Percentiles rank a stretch among this genome's conserved stretches.
Evolutionary conservation across 2,113 vertebrate genomes (phyloP).

Genomic region (Hoplias malabaricus): DNA sequence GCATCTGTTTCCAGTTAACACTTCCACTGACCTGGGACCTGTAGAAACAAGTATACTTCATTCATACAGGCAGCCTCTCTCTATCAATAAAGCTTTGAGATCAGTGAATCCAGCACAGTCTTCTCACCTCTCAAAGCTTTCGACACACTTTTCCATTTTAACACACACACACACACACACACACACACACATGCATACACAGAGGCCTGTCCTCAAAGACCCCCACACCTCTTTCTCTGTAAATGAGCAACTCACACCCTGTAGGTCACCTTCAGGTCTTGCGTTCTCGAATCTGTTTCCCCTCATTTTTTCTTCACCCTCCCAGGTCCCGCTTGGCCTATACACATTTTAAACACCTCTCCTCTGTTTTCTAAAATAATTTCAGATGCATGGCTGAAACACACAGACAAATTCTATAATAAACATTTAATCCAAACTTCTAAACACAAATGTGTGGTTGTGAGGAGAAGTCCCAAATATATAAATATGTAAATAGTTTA

Average conservation of each 20-base stretch:
- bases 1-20: constrained; percentile 67
- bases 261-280: not conserved
- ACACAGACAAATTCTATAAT: no score
- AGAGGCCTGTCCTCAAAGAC: constrained; percentile 14
- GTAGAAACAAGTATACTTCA: not conserved
- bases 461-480: no score
- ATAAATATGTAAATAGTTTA: no score
- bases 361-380: no score
- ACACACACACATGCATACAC: no score
- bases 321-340: not conserved
- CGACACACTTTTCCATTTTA: not conserved
- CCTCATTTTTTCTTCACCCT: not conserved
- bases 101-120: not conserved
- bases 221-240: not conserved
- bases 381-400: not conserved
- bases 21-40: constrained; percentile 3
- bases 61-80: constrained; percentile 7
- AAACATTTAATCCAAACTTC: no score
- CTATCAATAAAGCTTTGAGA: not conserved
- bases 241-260: not conserved
- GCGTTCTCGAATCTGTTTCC: not conserved
- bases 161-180: constrained; percentile 1
- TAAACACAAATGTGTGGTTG: no score
- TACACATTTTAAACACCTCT: not conserved
- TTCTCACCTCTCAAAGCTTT: not conserved